phyloP scores from a whole-genome alignment of 2,797 vertebrate genomes.

The Trachurus trachurus region DNA sequence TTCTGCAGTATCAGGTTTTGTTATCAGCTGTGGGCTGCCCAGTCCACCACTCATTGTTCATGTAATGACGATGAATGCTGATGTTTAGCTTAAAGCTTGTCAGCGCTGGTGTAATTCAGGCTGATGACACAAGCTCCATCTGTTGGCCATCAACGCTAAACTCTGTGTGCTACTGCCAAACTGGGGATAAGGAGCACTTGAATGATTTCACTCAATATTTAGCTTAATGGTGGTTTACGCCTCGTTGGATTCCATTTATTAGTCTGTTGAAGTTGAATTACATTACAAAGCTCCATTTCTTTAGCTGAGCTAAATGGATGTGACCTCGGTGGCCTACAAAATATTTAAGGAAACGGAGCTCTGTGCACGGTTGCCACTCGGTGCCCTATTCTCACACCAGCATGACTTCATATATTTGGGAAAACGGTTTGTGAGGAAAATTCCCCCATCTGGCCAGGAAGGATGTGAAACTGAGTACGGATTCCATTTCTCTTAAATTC shows the following conservation, averaged over 20 bases:
- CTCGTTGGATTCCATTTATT: conserved; percentile 55
- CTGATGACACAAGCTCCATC: conserved; percentile 29
- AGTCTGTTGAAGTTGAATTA: conserved; percentile 48
- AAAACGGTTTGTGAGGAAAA: conserved; percentile 69
- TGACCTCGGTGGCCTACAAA: conserved; percentile 56
- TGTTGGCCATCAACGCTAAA: conserved; percentile 50
- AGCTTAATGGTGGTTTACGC: conserved; percentile 34
- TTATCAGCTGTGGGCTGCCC: conserved; percentile 30
- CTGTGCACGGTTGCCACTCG: conserved; percentile 60
- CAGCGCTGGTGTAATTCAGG: conserved; percentile 23
- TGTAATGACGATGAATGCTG: conserved; percentile 17
- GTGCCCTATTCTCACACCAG: conserved; percentile 53
- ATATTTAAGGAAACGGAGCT: conserved; percentile 68
- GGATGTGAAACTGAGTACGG: conserved; percentile 80
- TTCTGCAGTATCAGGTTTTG: conserved; percentile 19
- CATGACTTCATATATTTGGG: conserved; percentile 80
- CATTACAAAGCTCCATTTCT: conserved; percentile 58
- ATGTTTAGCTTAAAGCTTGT: conserved; percentile 39
- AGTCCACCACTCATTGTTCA: neutral
- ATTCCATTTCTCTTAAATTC: conserved; percentile 74
- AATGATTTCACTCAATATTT: conserved; percentile 46
- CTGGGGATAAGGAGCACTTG: too few species aligned
- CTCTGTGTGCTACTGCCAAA: too few species aligned
- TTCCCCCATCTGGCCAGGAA: conserved; percentile 73
- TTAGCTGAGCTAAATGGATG: conserved; percentile 52